Base-by-base conservation (phyloP, 2,113 vertebrate genomes). In the Plectropomus leopardus region DNA sequence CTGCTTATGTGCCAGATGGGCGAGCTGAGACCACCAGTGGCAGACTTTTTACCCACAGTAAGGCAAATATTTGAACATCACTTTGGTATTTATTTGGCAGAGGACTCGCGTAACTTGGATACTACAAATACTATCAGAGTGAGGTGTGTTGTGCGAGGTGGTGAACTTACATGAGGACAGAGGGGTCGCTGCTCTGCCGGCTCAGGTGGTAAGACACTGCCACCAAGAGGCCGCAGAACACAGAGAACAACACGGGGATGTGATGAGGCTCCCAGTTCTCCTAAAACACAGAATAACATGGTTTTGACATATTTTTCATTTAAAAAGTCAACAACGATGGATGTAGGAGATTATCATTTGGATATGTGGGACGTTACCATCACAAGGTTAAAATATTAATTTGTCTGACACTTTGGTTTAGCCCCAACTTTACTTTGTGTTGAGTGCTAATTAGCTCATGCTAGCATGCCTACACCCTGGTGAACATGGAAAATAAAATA, bases 231-330 rank as follows among this genome's bases (percentile, higher is more conserved):
- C 98, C 98, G 90, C 98, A 99, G 92, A 99, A 99, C 76, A 99
- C 91, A 11, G 98, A 99, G 83, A 99, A 99, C 70, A 99, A 95
- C 63, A 99, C 98, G 24, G 98, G 98, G 95, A 99, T 98, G 95
- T 99, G 98, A 53, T 99, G 97, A 59, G 97, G 97, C 92, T 98
- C 98, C 98, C 98, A 99, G 4, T 96, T 96, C 92, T 99, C 98
- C 98, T 99, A 78, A 53, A 11, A 85, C 23, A 61, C 16, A 73
- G 0, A 72, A 63, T 0, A 4, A 42, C 4, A 55, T 6, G 0
- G 4, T 16, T 76, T 73, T 34, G 7, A 21, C 8, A 54, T 0
- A 45, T 57, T 3, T 7, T 1, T 11, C 13, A 28, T 23, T 32
- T 32, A 11, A 1, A 54, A 13, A 0, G 10, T 26, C 4, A 54